A percentile compares a stretch with the other conserved stretches of the same genome.
Conservation (phyloP, 2,888 invertebrate species). For the Scaptodrosophila latifasciaeformis region DNA sequence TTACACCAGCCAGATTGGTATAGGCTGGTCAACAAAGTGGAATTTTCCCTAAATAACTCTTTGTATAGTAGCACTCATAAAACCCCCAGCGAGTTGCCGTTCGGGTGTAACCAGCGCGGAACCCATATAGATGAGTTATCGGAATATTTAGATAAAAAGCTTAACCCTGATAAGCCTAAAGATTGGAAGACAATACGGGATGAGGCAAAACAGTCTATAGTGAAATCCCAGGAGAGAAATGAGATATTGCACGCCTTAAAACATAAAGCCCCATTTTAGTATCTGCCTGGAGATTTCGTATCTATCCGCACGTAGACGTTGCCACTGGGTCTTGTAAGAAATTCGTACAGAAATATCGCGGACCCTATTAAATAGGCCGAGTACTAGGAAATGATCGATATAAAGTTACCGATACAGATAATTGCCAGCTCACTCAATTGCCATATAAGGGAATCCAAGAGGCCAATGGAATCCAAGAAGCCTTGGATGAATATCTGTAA, state of each 20-base stretch:
- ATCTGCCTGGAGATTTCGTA: no score
- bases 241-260: no score
- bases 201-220: no score
- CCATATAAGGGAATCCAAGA: slow-evolving; percentile 6
- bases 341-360: slow-evolving; percentile 1
- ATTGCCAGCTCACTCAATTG: slow-evolving; percentile 10
- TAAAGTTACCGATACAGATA: background rate
- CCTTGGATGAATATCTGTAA: no score
- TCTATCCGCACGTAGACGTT: no score
- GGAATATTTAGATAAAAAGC: slow-evolving; percentile 2
- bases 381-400: background rate
- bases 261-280: no score
- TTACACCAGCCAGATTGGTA: background rate
- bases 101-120: slow-evolving; percentile 6
- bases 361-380: background rate
- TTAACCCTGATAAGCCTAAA: no score
- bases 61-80: slow-evolving; percentile 1
- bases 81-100: slow-evolving; percentile 7
- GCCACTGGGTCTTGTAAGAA: slow-evolving; percentile 1
- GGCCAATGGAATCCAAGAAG: no score
- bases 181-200: no score
- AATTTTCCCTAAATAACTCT: slow-evolving; percentile 12
- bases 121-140: background rate
- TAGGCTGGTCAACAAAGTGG: background rate
- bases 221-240: background rate